Percentiles rank a stretch among this genome's conserved stretches.
phyloP scores from a whole-genome alignment of 2,888 invertebrate genomes.

The Hemithea aestivaria region DNA sequence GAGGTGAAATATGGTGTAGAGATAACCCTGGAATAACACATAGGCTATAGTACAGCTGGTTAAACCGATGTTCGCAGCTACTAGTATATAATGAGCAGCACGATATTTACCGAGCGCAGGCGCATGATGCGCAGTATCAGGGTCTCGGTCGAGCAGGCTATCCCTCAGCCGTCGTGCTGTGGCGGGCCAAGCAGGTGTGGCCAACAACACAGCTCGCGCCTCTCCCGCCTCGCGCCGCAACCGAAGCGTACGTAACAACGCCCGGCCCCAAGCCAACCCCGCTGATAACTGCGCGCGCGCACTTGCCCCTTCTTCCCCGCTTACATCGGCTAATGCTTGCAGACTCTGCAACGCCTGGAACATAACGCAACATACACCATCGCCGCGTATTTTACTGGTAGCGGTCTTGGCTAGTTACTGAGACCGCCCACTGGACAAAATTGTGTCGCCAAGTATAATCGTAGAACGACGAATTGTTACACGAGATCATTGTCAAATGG shows the following conservation, averaged over 20 bases:
- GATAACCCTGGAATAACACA: too few species aligned
- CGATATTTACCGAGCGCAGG: constrained; percentile 13
- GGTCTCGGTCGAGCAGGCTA: constrained; percentile 87
- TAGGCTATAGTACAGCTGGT: too few species aligned
- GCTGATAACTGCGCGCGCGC: constrained; percentile 91
- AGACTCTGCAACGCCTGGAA: constrained; percentile 91
- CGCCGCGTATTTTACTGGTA: too few species aligned
- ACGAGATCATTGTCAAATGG: too few species aligned
- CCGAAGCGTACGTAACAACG: constrained; percentile 85
- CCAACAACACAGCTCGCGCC: constrained; percentile 81
- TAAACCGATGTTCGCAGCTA: too few species aligned
- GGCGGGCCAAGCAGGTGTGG: constrained; percentile 93
- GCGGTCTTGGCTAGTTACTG: too few species aligned
- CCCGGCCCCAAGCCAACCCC: constrained; percentile 87
- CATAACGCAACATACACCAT: constrained; percentile 1
- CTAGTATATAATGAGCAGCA: too few species aligned
- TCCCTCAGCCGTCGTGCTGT: constrained; percentile 82
- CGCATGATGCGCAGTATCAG: too few species aligned
- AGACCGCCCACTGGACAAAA: too few species aligned
- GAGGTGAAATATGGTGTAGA: too few species aligned
- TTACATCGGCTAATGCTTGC: constrained; percentile 96
- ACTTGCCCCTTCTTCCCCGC: constrained; percentile 77
- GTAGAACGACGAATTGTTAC: too few species aligned
- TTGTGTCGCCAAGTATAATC: too few species aligned
- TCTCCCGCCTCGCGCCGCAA: constrained; percentile 83